phyloP scores from a whole-genome alignment of 2,797 vertebrate genomes.

The Alcedo quadribrachys region DNA sequence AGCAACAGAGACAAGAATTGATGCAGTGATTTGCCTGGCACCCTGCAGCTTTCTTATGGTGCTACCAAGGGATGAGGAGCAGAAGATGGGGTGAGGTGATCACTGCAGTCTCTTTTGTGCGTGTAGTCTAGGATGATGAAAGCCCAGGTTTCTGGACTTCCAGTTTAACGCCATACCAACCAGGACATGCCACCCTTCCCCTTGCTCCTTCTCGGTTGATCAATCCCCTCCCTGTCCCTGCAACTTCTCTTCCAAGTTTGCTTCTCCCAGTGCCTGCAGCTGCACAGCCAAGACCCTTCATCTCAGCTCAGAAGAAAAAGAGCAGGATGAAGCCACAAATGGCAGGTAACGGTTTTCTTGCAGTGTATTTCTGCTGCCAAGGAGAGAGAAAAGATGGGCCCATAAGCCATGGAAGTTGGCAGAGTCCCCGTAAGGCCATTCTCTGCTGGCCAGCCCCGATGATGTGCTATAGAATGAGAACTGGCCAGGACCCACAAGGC shows the following conservation, averaged over 20 bases:
- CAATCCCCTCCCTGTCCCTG: background rate
- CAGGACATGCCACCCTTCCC: background rate
- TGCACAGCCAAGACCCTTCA: background rate
- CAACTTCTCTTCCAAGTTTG: background rate
- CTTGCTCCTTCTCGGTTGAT: background rate
- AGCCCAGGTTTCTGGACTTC: background rate
- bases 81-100: background rate
- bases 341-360: background rate
- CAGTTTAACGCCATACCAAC: background rate
- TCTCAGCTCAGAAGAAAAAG: background rate
- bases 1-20: background rate
- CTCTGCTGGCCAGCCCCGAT: slow-evolving; percentile 27
- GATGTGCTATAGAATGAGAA: slow-evolving; percentile 11
- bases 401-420: background rate
- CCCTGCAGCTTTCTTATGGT: background rate
- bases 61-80: background rate
- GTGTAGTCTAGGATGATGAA: background rate
- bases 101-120: background rate
- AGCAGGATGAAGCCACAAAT: background rate
- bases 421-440: slow-evolving; percentile 37
- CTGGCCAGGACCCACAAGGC: slow-evolving; percentile 12
- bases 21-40: background rate
- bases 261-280: background rate
- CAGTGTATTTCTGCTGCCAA: slow-evolving; percentile 19
- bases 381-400: background rate